Evolutionary conservation across 2,888 invertebrate genomes (phyloP), one percentile per base, ranked within the genome.

Genomic region (Leucania comma): DNA sequence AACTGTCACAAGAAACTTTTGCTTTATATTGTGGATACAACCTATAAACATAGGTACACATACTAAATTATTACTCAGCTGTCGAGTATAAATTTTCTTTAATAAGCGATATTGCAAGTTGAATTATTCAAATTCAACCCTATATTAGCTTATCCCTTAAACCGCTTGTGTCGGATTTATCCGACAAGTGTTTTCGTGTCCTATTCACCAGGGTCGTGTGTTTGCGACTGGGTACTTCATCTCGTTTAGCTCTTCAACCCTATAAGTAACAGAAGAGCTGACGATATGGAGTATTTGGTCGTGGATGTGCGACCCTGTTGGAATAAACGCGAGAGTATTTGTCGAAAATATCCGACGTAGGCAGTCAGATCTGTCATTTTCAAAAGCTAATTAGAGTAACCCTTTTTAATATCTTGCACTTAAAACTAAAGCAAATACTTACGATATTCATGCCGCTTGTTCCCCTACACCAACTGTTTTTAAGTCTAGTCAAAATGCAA

Each of bases 391-490:
- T 67, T 75, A 80, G 72, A 84, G 82, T 75, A 85, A 83, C 80
- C 80, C 64, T 48, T 70, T 38, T 29, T 60, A 22, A 75, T 53
- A 57, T 67, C 24, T 70, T 62, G 72, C 75, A 77, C 81, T 75
- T 83, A 85, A 74, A 9, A 65, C 74, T 81, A 81, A 85, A 85
- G 84, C 86, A 74, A 76, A 86, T 86, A 86, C 86, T 86, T 86
- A 86, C 86, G 85, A 77, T 75, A 81, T 29, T 75, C 86, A 84
- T 84, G 85, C 86, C 80, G 71, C 90, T 94, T 94, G 94, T 92
- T 94, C 95, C 79, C 94, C 92, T 90, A 91, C 93, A 96, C 95
- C 95, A 95, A 94, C 95, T 95, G 94, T 93, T 88, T 81, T 29
- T 83, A 88, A 67, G 51, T 81, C 87, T 89, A 89, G 88, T 89